Conservation (phyloP, 2,888 invertebrate genomes). For the Coremacera marginata region DNA sequence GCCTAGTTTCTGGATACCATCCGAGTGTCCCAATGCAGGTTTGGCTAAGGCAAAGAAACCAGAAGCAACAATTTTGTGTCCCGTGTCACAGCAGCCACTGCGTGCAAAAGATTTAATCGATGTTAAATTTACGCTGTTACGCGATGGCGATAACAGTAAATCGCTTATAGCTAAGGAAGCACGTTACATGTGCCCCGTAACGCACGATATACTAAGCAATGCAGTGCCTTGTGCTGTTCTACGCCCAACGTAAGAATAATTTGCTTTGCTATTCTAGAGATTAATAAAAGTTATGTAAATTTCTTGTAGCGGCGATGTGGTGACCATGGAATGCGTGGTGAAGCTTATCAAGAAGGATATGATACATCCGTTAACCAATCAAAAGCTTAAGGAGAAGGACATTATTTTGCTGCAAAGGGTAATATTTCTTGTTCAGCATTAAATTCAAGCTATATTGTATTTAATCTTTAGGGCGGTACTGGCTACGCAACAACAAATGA, state of each 20-base stretch:
- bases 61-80: conserved; percentile 76
- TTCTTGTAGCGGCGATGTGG: conserved; percentile 87
- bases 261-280: too few species aligned
- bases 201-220: conserved; percentile 95
- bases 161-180: conserved; percentile 90
- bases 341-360: conserved; percentile 96
- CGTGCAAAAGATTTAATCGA: conserved; percentile 93
- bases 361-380: conserved; percentile 92
- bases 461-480: conserved; percentile 84
- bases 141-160: conserved; percentile 88
- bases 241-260: conserved; percentile 80
- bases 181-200: conserved; percentile 97
- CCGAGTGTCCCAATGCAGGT: conserved; percentile 89
- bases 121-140: conserved; percentile 91
- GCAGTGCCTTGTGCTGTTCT: conserved; percentile 95
- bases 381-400: conserved; percentile 88
- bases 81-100: conserved; percentile 86
- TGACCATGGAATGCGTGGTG: conserved; percentile 96
- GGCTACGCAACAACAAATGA: conserved; percentile 92
- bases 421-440: conserved; percentile 54
- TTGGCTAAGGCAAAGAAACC: conserved; percentile 80
- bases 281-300: not conserved
- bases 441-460: not conserved
- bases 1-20: conserved; percentile 98
- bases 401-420: conserved; percentile 92